Base-by-base conservation (phyloP, 2,888 invertebrate genomes). In the Drosophila paranaensis region DNA sequence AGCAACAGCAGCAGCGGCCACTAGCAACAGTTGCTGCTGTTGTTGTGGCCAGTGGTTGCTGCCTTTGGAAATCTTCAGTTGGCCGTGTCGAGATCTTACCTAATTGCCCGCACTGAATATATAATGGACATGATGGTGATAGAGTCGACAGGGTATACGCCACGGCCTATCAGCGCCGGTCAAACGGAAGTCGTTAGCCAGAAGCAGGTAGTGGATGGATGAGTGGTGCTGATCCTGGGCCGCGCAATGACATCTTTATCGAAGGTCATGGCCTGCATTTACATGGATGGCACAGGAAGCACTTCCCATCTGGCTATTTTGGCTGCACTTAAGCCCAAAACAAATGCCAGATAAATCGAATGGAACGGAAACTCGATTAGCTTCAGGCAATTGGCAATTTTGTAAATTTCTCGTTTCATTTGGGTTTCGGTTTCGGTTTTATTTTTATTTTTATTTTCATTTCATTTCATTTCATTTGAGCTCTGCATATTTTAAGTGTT, bases 221-320 rank as follows among this genome's bases (percentile, higher is more conserved):
- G 30, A 37, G 39, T 58, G 27, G 27, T 25, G 20, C 40, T 30
- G 58, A 72, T 78, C 78, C 74, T 77, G 58, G 56, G 56, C 43
- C 33, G 9, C 58, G 70, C 53, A 66, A 8, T 84, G 84, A 88
- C 84, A 88, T 82, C 81, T 85, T 82, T 81, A 74, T 79, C 73
- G 79, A 81, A 88, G 84, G 84, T 88, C 86, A 62, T 46, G 43
- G 54, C 14, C 65, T 27, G 54, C 66, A 76, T 78, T 67, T 71
- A 55, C 70, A 80, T 48, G 27, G 51, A 50, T 48, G 6, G 40
- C 27, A 69, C 74, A 71, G 78, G 86, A 72, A 80, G 81, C 68
- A 77, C 57, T 71, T 77, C 67, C 72, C 75, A 56, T 56, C 56
- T 10, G 20, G 4, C 25, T 10, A 54, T 40, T 46, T 54, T 51